Conservation (phyloP, 2,113 vertebrate genomes). For the Spheniscus mendiculus region DNA sequence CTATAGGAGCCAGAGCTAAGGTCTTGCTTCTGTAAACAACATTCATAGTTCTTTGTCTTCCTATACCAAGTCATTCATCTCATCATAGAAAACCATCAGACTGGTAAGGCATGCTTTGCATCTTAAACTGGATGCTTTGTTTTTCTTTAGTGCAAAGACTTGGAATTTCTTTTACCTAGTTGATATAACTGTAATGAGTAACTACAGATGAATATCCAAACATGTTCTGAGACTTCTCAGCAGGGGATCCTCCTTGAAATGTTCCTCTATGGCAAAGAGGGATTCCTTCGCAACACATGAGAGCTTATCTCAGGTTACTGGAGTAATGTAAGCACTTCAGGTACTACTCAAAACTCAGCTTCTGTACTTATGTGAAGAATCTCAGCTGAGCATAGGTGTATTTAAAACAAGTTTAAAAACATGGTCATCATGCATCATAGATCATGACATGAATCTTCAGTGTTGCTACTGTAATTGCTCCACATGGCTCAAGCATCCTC, state of each 20-base stretch:
- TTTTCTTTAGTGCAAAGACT: background rate
- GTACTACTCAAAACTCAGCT: background rate
- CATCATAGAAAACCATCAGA: background rate
- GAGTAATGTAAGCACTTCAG: background rate
- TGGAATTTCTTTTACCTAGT: background rate
- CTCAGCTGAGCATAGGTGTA: background rate
- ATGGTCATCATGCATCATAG: background rate
- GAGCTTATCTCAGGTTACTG: background rate
- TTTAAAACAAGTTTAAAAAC: background rate
- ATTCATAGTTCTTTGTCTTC: background rate
- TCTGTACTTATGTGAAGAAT: background rate
- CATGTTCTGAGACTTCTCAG: background rate
- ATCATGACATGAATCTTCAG: background rate
- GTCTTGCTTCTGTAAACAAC: background rate
- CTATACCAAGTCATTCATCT: background rate
- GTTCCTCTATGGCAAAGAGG: background rate
- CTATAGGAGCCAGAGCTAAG: background rate
- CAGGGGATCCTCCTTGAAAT: background rate
- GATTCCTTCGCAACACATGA: background rate
- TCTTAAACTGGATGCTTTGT: background rate
- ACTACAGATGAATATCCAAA: background rate
- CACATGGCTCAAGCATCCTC: background rate
- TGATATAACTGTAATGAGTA: background rate
- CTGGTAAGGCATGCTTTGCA: background rate
- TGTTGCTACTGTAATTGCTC: background rate